Evolutionary conservation across 1,140 invertebrate genomes (phyloP), one percentile per base, ranked within the genome.

Genomic region (Procambarus clarkii): DNA sequence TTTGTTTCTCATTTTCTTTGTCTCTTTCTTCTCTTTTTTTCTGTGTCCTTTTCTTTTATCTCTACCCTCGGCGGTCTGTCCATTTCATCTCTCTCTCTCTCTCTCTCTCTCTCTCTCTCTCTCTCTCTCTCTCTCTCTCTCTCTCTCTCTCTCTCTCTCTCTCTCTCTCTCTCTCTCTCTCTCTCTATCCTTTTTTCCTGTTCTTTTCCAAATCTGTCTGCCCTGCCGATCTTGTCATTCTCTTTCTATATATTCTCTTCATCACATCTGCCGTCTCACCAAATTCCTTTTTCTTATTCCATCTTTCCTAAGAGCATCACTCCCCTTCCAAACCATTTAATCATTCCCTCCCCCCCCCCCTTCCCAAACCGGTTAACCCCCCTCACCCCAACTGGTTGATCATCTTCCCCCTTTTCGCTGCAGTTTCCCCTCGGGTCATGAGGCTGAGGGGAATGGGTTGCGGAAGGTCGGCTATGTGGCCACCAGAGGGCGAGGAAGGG

Each of bases 401-500:
- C 76, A 77, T 77, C 24, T 24, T 11, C 21, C 34, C 76, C 76
- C 76, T 34, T 21, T 34, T 24, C 64, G 13, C 82, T 11, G 50
- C 82, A 69, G 9, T 21, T n/a, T 71, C 82, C 82, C 82, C 82
- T 85, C 60, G 71, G 82, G 60, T 71, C 82, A 74, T 85, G 60
- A 84, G 82, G 45, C 60, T 48, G 82, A 84, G 82, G 69, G 82
- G 24, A 85, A 74, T 85, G 82, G 82, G 82, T 74, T 74, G 71
- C 82, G 82, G 64, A 85, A 85, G 82, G 82, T 74, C 82, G 82
- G 60, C 60, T 85, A n/a, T 24, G 60, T 71, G 82, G 80, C 80
- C 80, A 60, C 80, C 80, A 71, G 82, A 74, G 82, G 54, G 44
- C 54, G 54, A 83, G 81, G 54, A 69, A 83, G 81, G 82, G 82